Evolutionary conservation across 1,140 invertebrate species (phyloP), one percentile per base, ranked within the genome.

Genomic region (Drosophila ironensis): DNA sequence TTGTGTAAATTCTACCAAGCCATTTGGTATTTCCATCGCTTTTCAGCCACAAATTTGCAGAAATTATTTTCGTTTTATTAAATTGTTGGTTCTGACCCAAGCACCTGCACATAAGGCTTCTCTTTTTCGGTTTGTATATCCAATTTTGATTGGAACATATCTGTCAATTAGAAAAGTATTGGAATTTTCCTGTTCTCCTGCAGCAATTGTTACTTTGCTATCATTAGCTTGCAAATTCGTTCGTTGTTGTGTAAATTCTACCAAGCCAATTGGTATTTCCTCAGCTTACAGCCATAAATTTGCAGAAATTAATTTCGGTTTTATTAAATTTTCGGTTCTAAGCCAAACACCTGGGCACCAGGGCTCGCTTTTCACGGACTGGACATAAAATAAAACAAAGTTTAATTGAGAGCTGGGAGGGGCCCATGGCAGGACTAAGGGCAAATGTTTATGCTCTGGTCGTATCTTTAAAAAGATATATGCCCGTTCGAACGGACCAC

Each of bases 361-460:
- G 14, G 12, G 24, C 22, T 37, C 40, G 12, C 20, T 38, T 12
- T 6, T 40, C 42, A 25, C 40, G 46, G 33, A 38, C 45, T 46
- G 73, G 46, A 82, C 63, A 66, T 47, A 41, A 73, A 71, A 60
- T 68, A 74, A 78, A 84, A 59, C 56, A 63, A 74, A 78, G 77
- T 74, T 86, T 74, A 74, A 84, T 84, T 74, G 76, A 71, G 44
- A 59, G 41, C 40, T 4, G 46, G 3, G 28, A 27, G 30, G 33
- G 8, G 33, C 11, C 51, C 6, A 17, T 27, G 20, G 25, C 35
- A 19, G 20, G 6, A 14, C 24, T 8, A 50, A 24, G 38, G 45
- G 45, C 27, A 71, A 52, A 72, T 53, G 51, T 63, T 84, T 71
- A 74, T 78, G 41, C 38, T 33, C 25, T 9, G 73, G 46, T 41